Percentiles rank a stretch among this genome's conserved stretches.
Evolutionary conservation across 2,113 vertebrate species (phyloP).

Genomic region (Aegithalos caudatus): DNA sequence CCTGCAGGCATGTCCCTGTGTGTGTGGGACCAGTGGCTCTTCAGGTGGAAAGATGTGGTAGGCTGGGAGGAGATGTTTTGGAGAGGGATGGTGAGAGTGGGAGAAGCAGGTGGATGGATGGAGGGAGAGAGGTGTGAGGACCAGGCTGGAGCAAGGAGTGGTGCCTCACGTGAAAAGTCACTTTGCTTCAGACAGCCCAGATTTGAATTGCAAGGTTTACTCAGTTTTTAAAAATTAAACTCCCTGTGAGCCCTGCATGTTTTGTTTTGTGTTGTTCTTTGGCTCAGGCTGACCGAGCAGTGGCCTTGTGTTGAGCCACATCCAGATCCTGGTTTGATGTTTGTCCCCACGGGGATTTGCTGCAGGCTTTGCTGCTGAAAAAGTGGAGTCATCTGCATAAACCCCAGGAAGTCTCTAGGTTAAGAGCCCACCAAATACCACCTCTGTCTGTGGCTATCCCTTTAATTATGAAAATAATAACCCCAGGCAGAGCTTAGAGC

Average conservation of each 20-base stretch:
- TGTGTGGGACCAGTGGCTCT: not conserved
- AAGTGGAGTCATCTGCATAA: not conserved
- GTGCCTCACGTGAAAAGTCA: not conserved
- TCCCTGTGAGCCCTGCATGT: not conserved
- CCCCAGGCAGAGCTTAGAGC: not conserved
- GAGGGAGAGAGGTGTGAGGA: not conserved
- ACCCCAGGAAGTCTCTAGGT: not conserved
- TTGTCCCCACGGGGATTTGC: conserved; percentile 45
- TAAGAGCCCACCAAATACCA: not conserved
- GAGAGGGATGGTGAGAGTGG: not conserved
- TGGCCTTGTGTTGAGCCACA: conserved; percentile 26
- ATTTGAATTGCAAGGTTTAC: conserved; percentile 4
- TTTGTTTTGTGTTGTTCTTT: conserved; percentile 38
- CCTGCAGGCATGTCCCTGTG: not conserved
- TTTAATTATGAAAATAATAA: conserved; percentile 21
- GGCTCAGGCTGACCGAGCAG: not conserved
- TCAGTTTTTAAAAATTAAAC: not conserved
- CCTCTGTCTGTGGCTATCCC: not conserved
- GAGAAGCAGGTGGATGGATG: not conserved
- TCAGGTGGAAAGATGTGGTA: not conserved
- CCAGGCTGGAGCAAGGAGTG: not conserved
- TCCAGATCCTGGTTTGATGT: conserved; percentile 57
- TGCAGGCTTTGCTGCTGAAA: conserved; percentile 32
- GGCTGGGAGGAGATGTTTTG: not conserved
- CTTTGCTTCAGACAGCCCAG: not conserved